These are phyloP conservation scores for Aquatica leii DNA, from an alignment of 2,888 invertebrate species.

Conservation along the genomic window DNA sequence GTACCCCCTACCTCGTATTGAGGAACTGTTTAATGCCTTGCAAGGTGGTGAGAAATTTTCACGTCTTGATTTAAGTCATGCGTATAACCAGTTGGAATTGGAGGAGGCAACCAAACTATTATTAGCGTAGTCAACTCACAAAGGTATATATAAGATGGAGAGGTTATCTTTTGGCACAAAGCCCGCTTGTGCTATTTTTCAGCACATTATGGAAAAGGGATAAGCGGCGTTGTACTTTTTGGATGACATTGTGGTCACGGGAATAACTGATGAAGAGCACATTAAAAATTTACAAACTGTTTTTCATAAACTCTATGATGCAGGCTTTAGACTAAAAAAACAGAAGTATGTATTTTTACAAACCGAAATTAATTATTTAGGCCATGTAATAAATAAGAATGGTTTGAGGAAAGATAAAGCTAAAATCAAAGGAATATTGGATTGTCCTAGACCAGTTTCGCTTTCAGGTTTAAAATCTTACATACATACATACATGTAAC, in stretches of 20 bases:
- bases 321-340: not conserved
- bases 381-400: not conserved
- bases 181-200: not conserved
- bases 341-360: not conserved
- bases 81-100: not conserved
- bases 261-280: not conserved
- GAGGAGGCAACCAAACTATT: not conserved
- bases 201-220: not conserved
- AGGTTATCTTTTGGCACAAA: constrained; percentile 3
- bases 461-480: no score
- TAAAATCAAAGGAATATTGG: not conserved
- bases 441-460: not conserved
- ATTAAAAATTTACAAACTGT: not conserved
- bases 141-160: constrained; percentile 3
- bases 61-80: not conserved
- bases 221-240: not conserved
- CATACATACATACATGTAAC: no score
- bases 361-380: not conserved
- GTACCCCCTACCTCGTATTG: not conserved
- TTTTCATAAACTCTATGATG: not conserved
- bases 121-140: constrained; percentile 19
- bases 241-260: not conserved
- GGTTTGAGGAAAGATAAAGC: not conserved
- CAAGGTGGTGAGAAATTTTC: not conserved
- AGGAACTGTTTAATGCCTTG: not conserved